Conservation (phyloP, 2,888 invertebrate species). For the Sepioteuthis lessoniana region DNA sequence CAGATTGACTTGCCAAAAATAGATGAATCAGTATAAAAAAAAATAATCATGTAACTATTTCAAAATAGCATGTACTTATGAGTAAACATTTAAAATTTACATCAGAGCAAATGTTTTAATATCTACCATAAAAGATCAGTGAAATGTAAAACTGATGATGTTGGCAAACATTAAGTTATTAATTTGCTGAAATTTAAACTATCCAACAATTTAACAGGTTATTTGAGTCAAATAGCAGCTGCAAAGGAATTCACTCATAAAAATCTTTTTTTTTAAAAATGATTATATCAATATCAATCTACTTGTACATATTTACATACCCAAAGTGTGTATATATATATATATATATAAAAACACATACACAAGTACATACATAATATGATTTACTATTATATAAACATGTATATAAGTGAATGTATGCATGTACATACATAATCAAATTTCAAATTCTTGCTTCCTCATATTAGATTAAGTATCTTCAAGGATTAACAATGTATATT, state of each 20-base stretch:
- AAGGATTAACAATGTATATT: no score
- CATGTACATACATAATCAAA: no score
- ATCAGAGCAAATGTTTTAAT: neutral
- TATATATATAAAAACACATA: no score
- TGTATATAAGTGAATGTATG: no score
- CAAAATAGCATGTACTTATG: neutral
- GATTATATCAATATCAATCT: neutral
- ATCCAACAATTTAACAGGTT: neutral
- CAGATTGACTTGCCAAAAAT: neutral
- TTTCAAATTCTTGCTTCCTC: no score
- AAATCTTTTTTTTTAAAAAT: neutral
- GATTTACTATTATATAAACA: no score
- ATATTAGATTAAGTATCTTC: no score
- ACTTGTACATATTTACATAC: neutral
- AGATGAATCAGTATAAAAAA: neutral
- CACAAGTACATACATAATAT: no score
- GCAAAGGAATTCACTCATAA: neutral
- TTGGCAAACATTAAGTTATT: constrained; percentile 7
- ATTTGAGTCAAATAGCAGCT: constrained; percentile 19
- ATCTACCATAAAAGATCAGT: neutral
- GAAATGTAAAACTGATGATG: neutral
- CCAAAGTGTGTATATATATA: neutral
- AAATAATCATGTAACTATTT: neutral
- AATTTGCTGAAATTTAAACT: neutral
- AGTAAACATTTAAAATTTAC: neutral